Conservation (phyloP, 2,113 vertebrate genomes). For the Gasterosteus aculeatus region DNA sequence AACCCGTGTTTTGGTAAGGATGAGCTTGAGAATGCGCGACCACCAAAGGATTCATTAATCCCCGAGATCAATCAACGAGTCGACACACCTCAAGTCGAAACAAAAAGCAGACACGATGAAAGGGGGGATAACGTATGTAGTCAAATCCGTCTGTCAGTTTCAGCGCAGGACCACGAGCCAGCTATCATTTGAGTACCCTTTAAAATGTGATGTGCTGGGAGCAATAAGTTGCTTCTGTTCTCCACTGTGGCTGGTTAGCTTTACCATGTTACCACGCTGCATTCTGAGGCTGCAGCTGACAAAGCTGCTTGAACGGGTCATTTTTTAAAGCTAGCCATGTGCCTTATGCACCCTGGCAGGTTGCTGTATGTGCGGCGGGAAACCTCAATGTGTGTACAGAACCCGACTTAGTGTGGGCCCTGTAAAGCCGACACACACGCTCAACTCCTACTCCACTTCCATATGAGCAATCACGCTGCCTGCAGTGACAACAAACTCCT, state of each 20-base stretch:
- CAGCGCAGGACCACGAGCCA: background rate
- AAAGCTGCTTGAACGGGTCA: slow-evolving; percentile 14
- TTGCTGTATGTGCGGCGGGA: slow-evolving; percentile 13
- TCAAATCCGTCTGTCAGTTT: background rate
- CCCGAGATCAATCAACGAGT: background rate
- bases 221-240: slow-evolving; percentile 1
- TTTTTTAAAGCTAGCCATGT: slow-evolving; percentile 5
- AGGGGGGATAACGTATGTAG: background rate
- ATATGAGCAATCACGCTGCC: slow-evolving; percentile 16
- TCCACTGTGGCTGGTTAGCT: slow-evolving; percentile 23
- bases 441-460: slow-evolving; percentile 16
- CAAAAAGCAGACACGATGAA: background rate
- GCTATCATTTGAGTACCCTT: background rate
- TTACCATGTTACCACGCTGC: background rate
- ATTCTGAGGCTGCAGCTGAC: slow-evolving; percentile 41
- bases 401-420: background rate
- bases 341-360: slow-evolving; percentile 20
- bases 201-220: background rate
- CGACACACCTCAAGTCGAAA: background rate
- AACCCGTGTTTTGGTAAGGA: background rate
- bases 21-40: background rate
- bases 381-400: slow-evolving; percentile 6
- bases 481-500: slow-evolving; percentile 7
- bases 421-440: slow-evolving; percentile 24
- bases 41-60: background rate